phyloP scores from a whole-genome alignment of 1,140 invertebrate species.

The Colletes latitarsis region DNA sequence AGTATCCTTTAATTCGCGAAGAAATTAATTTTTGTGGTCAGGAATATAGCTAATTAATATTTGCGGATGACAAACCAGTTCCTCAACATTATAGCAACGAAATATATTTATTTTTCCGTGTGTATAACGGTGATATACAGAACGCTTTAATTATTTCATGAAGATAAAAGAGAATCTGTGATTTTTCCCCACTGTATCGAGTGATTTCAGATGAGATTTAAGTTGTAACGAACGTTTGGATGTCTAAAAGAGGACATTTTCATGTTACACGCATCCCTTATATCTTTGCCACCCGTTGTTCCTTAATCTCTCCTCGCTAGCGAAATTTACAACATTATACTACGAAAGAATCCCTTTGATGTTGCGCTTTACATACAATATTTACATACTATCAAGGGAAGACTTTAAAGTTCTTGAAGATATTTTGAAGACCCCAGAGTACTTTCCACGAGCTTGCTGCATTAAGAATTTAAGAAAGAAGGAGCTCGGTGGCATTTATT shows the following conservation, averaged over 20 bases:
- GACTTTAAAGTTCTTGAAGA: slow-evolving; percentile 68
- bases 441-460: slow-evolving; percentile 62
- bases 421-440: slow-evolving; percentile 63
- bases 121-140: no score
- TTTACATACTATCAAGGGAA: slow-evolving; percentile 67
- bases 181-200: no score
- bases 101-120: no score
- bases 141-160: no score
- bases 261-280: slow-evolving; percentile 20
- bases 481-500: slow-evolving; percentile 59
- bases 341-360: slow-evolving; percentile 64
- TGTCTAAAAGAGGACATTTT: slow-evolving; percentile 13
- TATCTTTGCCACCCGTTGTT: slow-evolving; percentile 40
- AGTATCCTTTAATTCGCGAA: background rate
- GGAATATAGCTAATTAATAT: no score
- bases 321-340: slow-evolving; percentile 64
- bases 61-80: no score
- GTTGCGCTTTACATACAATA: slow-evolving; percentile 65
- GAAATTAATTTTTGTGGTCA: background rate
- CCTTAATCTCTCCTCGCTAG: slow-evolving; percentile 54
- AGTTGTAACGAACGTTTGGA: background rate
- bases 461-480: slow-evolving; percentile 63
- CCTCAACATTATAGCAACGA: no score
- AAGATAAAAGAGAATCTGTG: no score
- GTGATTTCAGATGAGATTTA: no score